A percentile compares a stretch with the other conserved stretches of the same genome.
phyloP scores from a whole-genome alignment of 2,888 invertebrate genomes.

The Ganaspis brasiliensis region DNA sequence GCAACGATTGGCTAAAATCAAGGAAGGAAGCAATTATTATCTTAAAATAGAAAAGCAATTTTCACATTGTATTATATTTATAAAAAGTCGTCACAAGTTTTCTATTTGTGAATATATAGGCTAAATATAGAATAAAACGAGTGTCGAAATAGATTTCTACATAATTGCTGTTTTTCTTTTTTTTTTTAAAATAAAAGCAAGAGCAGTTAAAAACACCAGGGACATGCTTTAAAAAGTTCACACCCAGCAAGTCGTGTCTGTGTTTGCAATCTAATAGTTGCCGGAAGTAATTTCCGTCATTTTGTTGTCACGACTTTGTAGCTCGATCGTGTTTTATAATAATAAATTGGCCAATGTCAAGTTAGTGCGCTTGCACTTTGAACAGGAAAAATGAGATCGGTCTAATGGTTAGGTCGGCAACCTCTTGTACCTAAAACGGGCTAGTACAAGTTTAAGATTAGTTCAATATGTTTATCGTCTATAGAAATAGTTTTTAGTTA shows the following conservation, averaged over 20 bases:
- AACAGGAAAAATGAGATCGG: background rate
- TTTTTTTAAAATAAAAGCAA: too few relatives aligned
- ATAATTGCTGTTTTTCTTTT: too few relatives aligned
- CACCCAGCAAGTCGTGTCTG: background rate
- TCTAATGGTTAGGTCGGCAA: conserved; percentile 10
- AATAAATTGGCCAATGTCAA: conserved; percentile 71
- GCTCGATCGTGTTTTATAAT: conserved; percentile 51
- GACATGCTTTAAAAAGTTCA: background rate
- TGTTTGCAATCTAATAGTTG: conserved; percentile 7
- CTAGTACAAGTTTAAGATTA: background rate
- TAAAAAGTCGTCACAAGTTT: too few relatives aligned
- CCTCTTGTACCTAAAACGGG: conserved; percentile 14
- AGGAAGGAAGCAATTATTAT: too few relatives aligned
- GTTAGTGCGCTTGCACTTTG: conserved; percentile 63
- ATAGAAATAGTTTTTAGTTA: background rate
- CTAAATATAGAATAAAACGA: too few relatives aligned
- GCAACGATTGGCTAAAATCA: too few relatives aligned
- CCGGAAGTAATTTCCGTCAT: conserved; percentile 33
- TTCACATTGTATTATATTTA: too few relatives aligned
- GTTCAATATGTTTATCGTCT: background rate
- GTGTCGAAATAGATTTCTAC: too few relatives aligned
- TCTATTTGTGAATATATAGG: too few relatives aligned
- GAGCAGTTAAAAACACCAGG: background rate
- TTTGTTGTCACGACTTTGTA: conserved; percentile 27
- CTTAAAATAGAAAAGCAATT: too few relatives aligned